Conservation (phyloP, 2,797 vertebrate genomes). For the Peromyscus attwateri region DNA sequence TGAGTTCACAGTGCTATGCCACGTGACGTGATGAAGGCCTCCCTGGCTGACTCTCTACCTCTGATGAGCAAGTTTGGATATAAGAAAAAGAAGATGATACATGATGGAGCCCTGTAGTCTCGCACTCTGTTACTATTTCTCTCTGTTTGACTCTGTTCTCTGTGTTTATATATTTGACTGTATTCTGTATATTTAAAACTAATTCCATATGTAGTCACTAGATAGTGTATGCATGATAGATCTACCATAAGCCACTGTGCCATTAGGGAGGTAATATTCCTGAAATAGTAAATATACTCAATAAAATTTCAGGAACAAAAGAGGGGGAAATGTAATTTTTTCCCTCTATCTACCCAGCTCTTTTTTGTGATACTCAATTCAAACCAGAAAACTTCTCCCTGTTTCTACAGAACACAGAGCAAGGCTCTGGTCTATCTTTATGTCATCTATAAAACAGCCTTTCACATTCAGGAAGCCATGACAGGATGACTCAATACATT, state of each 20-base stretch:
- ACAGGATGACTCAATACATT: no score
- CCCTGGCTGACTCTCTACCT: neutral
- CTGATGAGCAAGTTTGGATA: neutral
- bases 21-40: neutral
- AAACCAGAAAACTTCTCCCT: slow-evolving; percentile 4
- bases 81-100: neutral
- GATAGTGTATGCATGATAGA: neutral
- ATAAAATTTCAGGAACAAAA: neutral
- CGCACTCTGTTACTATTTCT: neutral
- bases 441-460: neutral
- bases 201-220: neutral
- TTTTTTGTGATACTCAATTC: neutral
- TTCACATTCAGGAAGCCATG: neutral
- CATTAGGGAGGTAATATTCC: neutral
- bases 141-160: neutral
- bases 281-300: slow-evolving; percentile 10
- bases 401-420: neutral
- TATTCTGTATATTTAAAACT: slow-evolving; percentile 1
- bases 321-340: neutral
- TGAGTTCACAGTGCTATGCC: neutral
- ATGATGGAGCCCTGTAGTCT: neutral
- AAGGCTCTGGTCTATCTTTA: neutral
- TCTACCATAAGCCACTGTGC: neutral
- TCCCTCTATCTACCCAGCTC: neutral
- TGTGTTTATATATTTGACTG: neutral